Evolutionary conservation across 2,797 vertebrate species (phyloP).

Genomic region (Notolabrus celidotus): DNA sequence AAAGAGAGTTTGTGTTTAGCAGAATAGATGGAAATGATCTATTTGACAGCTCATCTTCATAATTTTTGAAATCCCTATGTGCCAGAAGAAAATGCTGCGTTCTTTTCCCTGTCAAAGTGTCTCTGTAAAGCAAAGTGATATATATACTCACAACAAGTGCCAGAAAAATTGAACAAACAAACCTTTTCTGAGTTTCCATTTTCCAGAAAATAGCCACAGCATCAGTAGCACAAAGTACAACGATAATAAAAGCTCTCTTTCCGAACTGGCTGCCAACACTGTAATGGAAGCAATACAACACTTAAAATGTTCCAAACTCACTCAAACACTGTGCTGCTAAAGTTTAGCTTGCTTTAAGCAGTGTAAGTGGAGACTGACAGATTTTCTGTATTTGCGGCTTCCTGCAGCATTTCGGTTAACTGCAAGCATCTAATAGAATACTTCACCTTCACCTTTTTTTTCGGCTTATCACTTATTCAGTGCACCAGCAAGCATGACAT

Average conservation of each 20-base stretch:
- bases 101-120: background rate
- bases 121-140: background rate
- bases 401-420: background rate
- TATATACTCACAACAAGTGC: background rate
- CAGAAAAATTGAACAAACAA: background rate
- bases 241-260: background rate
- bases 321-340: background rate
- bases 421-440: background rate
- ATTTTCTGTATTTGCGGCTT: background rate
- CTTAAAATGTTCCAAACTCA: background rate
- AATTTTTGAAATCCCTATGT: background rate
- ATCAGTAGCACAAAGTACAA: background rate
- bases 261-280: background rate
- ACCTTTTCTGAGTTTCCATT: background rate
- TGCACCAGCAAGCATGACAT: too few relatives aligned
- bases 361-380: too few relatives aligned
- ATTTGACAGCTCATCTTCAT: constrained; percentile 4
- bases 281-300: constrained; percentile 2
- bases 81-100: background rate
- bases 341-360: background rate
- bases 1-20: constrained; percentile 20
- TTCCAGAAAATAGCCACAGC: constrained; percentile 10
- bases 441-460: background rate
- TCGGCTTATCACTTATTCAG: too few relatives aligned
- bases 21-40: constrained; percentile 22